A percentile compares a stretch with the other conserved stretches of the same genome.
Evolutionary conservation across 2,113 vertebrate species (phyloP).

Genomic region (Sturnira hondurensis): DNA sequence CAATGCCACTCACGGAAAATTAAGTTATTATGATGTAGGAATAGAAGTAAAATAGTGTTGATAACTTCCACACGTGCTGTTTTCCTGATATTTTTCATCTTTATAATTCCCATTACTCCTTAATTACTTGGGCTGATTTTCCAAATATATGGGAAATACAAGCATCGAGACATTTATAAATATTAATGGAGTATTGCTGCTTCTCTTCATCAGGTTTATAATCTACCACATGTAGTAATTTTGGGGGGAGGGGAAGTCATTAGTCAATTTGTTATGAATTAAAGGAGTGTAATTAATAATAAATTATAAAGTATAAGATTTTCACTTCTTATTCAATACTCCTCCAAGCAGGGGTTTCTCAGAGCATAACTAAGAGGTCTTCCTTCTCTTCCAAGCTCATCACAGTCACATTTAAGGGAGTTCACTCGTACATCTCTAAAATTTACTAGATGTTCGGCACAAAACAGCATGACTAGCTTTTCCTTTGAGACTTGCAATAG

Average conservation of each 20-base stretch:
- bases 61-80: neutral
- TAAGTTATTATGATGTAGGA: conserved; percentile 49
- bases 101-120: conserved; percentile 43
- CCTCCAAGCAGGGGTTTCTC: neutral
- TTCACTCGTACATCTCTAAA: neutral
- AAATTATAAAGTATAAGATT: neutral
- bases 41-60: conserved; percentile 13
- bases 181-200: conserved; percentile 45
- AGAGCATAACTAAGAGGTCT: neutral
- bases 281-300: conserved; percentile 41
- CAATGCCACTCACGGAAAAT: conserved; percentile 31
- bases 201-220: conserved; percentile 28
- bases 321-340: neutral
- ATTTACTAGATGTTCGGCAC: neutral
- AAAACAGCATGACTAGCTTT: neutral
- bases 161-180: conserved; percentile 43
- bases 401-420: neutral
- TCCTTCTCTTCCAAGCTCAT: neutral
- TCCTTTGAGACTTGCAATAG: neutral
- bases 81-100: conserved; percentile 58
- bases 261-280: conserved; percentile 56
- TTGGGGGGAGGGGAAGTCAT: neutral
- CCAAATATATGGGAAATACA: conserved; percentile 46
- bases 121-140: conserved; percentile 51
- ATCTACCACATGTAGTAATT: conserved; percentile 46